Evolutionary conservation across 1,140 invertebrate species (phyloP).

Genomic region (Campodea augens): DNA sequence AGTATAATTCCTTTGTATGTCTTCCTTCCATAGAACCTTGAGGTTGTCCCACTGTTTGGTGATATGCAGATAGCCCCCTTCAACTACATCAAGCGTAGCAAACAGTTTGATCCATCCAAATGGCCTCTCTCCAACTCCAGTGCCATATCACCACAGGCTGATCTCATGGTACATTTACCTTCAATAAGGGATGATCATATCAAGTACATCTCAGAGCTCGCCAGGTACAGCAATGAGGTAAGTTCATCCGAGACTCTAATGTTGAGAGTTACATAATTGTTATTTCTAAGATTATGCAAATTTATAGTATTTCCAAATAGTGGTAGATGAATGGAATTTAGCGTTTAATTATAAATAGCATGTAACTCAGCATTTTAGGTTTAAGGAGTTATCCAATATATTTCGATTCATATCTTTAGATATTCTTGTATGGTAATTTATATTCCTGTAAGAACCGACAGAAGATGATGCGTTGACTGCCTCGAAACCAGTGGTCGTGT

Average conservation of each 20-base stretch:
- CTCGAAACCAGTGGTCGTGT: no score
- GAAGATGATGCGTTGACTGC: no score
- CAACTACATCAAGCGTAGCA: constrained; percentile 89
- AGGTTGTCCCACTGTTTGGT: constrained; percentile 95
- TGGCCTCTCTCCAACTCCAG: constrained; percentile 79
- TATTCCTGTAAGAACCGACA: no score
- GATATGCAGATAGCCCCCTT: constrained; percentile 99
- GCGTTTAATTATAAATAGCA: no score
- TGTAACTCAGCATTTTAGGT: no score
- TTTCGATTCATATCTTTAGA: no score
- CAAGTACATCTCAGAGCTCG: constrained; percentile 90
- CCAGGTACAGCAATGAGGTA: constrained; percentile 84
- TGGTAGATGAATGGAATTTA: no score
- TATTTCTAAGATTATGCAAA: background rate
- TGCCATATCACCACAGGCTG: constrained; percentile 74
- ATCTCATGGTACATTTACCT: constrained; percentile 87
- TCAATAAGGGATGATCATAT: constrained; percentile 93
- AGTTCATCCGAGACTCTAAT: no score
- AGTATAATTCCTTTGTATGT: no score
- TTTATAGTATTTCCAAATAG: background rate
- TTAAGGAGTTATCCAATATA: no score
- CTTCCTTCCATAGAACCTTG: constrained; percentile 42
- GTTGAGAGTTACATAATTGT: background rate
- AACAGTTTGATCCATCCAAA: constrained; percentile 77
- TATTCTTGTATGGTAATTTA: no score